phyloP scores from a whole-genome alignment of 2,888 invertebrate species.

The Ornithoptera alexandrae region DNA sequence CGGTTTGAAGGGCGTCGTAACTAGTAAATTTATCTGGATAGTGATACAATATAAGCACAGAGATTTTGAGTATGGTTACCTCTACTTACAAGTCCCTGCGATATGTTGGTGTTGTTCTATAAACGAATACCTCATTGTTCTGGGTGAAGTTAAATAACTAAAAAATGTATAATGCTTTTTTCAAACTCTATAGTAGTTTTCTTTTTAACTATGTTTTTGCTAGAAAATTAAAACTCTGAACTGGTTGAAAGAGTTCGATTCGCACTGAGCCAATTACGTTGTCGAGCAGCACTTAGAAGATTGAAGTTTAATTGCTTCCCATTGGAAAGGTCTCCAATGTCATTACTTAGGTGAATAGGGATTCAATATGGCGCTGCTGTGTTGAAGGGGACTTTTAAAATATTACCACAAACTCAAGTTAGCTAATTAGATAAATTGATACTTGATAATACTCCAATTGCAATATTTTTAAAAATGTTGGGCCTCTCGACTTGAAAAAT shows the following conservation, averaged over 20 bases:
- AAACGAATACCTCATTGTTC: too few relatives aligned
- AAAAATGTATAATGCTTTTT: too few relatives aligned
- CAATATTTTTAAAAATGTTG: too few relatives aligned
- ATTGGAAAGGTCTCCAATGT: slow-evolving; percentile 9
- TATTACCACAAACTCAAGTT: slow-evolving; percentile 1
- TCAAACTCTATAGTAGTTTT: background rate
- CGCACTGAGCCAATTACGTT: slow-evolving; percentile 13
- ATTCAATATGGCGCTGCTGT: slow-evolving; percentile 3
- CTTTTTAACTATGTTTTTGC: background rate
- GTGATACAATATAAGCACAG: too few relatives aligned
- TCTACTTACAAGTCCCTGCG: too few relatives aligned
- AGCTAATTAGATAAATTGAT: background rate
- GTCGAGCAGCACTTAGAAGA: slow-evolving; percentile 11
- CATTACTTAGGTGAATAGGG: slow-evolving; percentile 14
- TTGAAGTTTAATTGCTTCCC: slow-evolving; percentile 19
- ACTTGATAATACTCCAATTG: background rate
- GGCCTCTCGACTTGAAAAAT: background rate
- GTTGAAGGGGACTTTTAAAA: background rate
- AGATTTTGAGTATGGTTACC: too few relatives aligned
- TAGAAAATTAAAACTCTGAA: slow-evolving; percentile 6
- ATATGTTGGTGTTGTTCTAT: too few relatives aligned
- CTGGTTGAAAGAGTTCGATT: slow-evolving; percentile 10
- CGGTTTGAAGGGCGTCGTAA: too few relatives aligned
- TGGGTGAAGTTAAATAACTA: too few relatives aligned
- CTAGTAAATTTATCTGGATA: too few relatives aligned